Percentiles rank a stretch among this genome's conserved stretches.
Evolutionary conservation across 2,113 vertebrate species (phyloP).

Genomic region (Callospermophilus lateralis): DNA sequence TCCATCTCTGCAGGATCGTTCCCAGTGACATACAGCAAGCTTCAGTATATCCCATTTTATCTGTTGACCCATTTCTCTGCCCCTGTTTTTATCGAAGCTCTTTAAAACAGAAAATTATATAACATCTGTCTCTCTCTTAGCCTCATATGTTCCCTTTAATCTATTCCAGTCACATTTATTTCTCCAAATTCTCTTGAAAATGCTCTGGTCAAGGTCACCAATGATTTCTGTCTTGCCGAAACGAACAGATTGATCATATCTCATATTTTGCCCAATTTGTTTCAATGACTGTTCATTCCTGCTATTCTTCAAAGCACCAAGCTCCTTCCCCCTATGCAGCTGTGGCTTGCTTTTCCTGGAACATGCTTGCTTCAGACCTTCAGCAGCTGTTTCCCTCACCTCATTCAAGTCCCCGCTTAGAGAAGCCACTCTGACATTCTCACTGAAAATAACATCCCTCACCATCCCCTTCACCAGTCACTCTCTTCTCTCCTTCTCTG

Average conservation of each 20-base stretch:
- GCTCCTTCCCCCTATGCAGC: neutral
- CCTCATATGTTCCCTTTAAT: neutral
- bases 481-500: neutral
- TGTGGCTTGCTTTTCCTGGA: neutral
- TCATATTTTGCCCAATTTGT: neutral
- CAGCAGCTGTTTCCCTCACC: neutral
- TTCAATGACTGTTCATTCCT: neutral
- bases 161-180: neutral
- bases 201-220: neutral
- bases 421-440: neutral
- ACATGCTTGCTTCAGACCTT: neutral
- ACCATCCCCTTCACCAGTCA: too few relatives aligned
- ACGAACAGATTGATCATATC: neutral
- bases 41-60: neutral
- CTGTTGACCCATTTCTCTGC: neutral
- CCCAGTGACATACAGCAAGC: neutral
- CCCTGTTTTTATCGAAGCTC: neutral
- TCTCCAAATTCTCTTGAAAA: constrained; percentile 18
- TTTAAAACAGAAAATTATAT: neutral
- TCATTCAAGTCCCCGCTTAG: neutral
- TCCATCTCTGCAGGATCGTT: neutral
- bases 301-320: neutral
- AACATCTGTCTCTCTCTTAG: neutral
- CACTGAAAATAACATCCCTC: neutral
- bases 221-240: neutral